Evolutionary conservation across 2,797 vertebrate genomes (phyloP).

Genomic region (Galagoides demidoff): DNA sequence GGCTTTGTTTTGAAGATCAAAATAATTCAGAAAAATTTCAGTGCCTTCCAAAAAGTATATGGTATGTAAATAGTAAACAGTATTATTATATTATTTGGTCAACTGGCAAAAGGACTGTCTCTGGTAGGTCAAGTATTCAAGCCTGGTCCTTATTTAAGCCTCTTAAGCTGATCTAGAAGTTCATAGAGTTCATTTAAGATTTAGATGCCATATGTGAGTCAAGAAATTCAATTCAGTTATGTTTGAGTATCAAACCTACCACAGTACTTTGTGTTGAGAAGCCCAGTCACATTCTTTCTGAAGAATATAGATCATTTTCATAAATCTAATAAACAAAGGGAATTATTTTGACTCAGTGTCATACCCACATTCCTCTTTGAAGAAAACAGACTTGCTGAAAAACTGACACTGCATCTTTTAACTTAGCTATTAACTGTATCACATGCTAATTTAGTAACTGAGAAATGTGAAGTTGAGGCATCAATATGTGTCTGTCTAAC

Average conservation of each 20-base stretch:
- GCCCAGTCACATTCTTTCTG: background rate
- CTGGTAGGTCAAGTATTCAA: background rate
- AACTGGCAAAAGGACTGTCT: background rate
- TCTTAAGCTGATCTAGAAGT: background rate
- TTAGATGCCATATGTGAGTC: background rate
- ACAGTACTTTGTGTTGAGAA: background rate
- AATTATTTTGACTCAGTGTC: background rate
- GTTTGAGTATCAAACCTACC: background rate
- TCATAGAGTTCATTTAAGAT: background rate
- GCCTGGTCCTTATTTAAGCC: background rate
- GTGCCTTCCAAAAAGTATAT: background rate
- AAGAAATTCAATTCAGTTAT: background rate
- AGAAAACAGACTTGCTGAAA: background rate
- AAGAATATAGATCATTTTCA: conserved; percentile 24
- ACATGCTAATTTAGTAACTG: background rate
- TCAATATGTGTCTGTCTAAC: background rate
- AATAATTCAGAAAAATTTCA: background rate
- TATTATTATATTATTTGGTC: conserved; percentile 17
- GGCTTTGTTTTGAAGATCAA: background rate
- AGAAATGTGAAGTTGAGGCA: background rate
- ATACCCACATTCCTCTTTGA: background rate
- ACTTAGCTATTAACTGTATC: background rate
- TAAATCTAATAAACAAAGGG: background rate
- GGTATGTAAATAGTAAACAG: background rate
- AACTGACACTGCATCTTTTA: background rate